Evolutionary conservation across 2,888 invertebrate genomes (phyloP), one percentile per base, ranked within the genome.

Genomic region (Hirtodrosophila duncani): DNA sequence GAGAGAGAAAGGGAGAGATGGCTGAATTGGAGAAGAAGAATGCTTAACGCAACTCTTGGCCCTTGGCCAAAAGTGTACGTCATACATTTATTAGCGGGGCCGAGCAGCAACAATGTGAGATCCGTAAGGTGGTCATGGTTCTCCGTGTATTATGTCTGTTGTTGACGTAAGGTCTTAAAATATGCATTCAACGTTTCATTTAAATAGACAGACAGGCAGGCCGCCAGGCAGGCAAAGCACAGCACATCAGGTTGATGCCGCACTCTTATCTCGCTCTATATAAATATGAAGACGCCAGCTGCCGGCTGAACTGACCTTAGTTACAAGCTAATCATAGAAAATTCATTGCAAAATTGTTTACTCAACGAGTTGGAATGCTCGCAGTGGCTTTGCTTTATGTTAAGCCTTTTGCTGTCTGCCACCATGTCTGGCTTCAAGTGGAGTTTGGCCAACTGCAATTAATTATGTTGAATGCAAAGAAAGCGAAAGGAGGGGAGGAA

Each of bases 161-260:
- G 64, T 64, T 75, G 81, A 72, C 78, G 65, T 52, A 65, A 77
- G 59, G 69, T 46, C 59, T 77, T 80, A 44, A 80, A 80, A 80
- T 77, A 77, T 72, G 53, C 61, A 55, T 52, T 46, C 31, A 39
- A 50, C 17, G 30, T 29, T n/a, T n/a, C n/a, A n/a, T n/a, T n/a
- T n/a, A n/a, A n/a, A n/a, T n/a, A n/a, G n/a, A n/a, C n/a, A n/a
- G n/a, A n/a, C n/a, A n/a, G n/a, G n/a, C n/a, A n/a, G n/a, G n/a
- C n/a, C n/a, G n/a, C n/a, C n/a, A n/a, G n/a, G n/a, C n/a, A n/a
- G n/a, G n/a, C n/a, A n/a, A n/a, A n/a, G n/a, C n/a, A n/a, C n/a
- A n/a, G n/a, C n/a, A n/a, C n/a, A n/a, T n/a, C n/a, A n/a, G n/a
- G n/a, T n/a, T n/a, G n/a, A n/a, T n/a, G n/a, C n/a, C n/a, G n/a